A percentile compares a stretch with the other conserved stretches of the same genome.
phyloP scores from a whole-genome alignment of 2,888 invertebrate genomes.

The Campopleginae sp. region DNA sequence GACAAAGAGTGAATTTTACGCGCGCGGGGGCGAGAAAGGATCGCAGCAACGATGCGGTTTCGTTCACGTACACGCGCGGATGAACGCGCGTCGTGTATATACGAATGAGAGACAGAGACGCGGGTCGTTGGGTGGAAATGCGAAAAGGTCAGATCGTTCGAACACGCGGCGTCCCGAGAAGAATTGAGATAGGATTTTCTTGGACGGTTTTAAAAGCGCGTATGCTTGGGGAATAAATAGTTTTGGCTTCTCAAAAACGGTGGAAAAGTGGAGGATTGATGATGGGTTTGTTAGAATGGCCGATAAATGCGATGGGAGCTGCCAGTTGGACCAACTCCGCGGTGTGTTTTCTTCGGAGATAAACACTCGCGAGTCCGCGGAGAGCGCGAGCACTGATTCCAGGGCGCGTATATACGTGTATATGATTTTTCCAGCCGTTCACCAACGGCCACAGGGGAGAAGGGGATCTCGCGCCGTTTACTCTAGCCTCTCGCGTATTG shows the following conservation, averaged over 20 bases:
- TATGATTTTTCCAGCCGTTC: constrained; percentile 7
- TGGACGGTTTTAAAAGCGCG: neutral
- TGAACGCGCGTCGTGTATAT: neutral
- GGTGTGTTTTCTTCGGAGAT: constrained; percentile 11
- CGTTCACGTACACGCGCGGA: neutral
- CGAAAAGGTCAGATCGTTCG: neutral
- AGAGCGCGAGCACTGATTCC: neutral
- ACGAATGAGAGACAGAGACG: neutral
- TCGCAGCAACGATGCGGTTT: neutral
- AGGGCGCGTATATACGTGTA: neutral
- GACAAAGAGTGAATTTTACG: neutral
- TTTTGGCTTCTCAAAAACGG: neutral
- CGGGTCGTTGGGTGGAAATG: neutral
- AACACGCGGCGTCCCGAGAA: too few relatives aligned
- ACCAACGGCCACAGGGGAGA: neutral
- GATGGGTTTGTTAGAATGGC: neutral
- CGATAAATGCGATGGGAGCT: neutral
- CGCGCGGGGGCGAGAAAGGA: constrained; percentile 17
- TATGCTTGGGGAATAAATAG: neutral
- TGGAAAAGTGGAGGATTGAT: neutral
- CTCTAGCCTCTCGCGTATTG: constrained; percentile 44
- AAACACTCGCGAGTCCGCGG: neutral
- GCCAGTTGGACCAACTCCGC: constrained; percentile 1
- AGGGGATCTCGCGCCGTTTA: neutral
- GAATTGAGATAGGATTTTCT: neutral